These are phyloP conservation scores for Ganaspis sp. DNA, from an alignment of 1,140 invertebrate species.

Conservation along the genomic window DNA sequence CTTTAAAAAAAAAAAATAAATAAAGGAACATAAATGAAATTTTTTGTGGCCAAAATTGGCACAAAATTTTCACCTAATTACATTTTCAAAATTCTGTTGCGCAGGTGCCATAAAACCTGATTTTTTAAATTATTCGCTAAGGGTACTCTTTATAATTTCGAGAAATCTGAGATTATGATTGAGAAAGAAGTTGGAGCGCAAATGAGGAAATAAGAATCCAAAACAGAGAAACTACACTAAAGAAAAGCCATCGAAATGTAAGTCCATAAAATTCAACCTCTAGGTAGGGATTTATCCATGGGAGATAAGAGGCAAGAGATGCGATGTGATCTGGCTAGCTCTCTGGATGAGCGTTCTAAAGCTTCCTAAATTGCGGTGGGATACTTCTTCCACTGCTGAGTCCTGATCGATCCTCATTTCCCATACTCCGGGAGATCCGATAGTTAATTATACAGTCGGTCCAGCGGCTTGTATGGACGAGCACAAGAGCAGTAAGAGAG, in stretches of 20 bases:
- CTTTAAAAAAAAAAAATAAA: too few species aligned
- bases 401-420: not conserved
- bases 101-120: too few species aligned
- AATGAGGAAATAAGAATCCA: not conserved
- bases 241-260: not conserved
- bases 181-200: not conserved
- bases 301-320: slow-evolving; percentile 2
- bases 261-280: not conserved
- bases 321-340: not conserved
- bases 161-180: not conserved
- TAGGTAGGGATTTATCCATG: not conserved
- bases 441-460: slow-evolving; percentile 27
- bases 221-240: not conserved
- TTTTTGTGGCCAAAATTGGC: too few species aligned
- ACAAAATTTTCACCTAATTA: too few species aligned
- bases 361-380: slow-evolving; percentile 20
- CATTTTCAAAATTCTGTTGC: too few species aligned
- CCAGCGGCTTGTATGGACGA: slow-evolving; percentile 21
- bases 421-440: not conserved
- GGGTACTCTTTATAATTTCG: too few species aligned
- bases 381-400: not conserved
- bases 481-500: not conserved
- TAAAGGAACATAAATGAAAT: too few species aligned
- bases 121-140: too few species aligned
- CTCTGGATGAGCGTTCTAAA: not conserved